These are phyloP conservation scores for Capreolus pygargus DNA, from an alignment of 2,113 vertebrate species.

Conservation along the genomic window DNA sequence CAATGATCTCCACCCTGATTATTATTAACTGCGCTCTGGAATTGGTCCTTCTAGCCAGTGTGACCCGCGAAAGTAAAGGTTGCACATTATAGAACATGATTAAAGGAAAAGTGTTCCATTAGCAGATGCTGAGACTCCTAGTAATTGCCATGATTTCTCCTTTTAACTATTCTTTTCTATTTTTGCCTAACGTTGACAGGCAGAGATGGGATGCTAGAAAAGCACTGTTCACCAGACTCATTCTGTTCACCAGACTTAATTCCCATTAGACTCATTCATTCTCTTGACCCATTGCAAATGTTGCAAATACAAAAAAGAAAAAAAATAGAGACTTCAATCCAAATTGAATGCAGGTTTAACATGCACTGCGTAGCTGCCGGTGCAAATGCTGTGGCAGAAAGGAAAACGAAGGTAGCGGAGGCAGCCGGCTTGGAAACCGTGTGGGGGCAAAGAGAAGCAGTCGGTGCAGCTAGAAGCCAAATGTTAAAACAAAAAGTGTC, in stretches of 20 bases:
- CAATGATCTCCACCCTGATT: neutral
- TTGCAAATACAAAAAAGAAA: neutral
- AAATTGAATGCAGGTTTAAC: neutral
- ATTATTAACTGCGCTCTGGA: neutral
- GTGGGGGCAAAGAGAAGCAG: neutral
- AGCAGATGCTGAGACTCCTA: conserved; percentile 18
- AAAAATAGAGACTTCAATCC: neutral
- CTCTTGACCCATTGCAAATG: neutral
- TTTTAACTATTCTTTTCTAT: conserved; percentile 36
- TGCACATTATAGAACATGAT: conserved; percentile 31
- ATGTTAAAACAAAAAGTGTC: neutral
- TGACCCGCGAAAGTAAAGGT: conserved; percentile 52
- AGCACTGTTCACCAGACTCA: neutral
- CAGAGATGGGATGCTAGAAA: neutral
- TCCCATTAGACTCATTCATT: neutral
- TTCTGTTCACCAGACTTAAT: neutral
- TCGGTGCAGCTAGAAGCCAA: neutral
- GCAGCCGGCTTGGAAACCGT: neutral
- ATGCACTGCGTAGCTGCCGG: neutral
- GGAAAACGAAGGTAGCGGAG: neutral
- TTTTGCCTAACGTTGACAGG: neutral
- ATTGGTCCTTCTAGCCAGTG: conserved; percentile 43
- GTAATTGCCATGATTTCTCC: conserved; percentile 46
- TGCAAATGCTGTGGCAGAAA: neutral
- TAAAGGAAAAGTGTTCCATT: conserved; percentile 42